Percentiles rank a stretch among this genome's conserved stretches.
These are phyloP conservation scores for Dallia pectoralis DNA, from an alignment of 2,797 vertebrate genomes.

Conservation along the genomic window DNA sequence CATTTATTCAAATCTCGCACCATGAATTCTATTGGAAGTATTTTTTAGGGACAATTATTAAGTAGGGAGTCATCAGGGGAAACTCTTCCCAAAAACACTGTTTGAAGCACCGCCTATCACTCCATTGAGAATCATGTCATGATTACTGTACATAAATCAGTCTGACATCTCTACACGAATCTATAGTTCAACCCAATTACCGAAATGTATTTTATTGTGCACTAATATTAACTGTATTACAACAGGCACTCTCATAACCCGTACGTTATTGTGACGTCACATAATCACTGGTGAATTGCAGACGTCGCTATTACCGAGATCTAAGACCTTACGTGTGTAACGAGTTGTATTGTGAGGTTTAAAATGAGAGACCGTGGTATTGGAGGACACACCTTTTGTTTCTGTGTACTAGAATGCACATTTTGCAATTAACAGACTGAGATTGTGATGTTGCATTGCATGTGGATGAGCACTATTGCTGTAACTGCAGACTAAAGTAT, in stretches of 20 bases:
- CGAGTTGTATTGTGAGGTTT: constrained; percentile 17
- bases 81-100: constrained; percentile 33
- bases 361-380: neutral
- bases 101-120: constrained; percentile 22
- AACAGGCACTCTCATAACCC: neutral
- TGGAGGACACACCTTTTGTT: neutral
- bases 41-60: neutral
- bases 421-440: constrained; percentile 26
- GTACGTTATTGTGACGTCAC: neutral
- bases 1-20: constrained; percentile 66
- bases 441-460: constrained; percentile 36
- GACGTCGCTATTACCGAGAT: constrained; percentile 36
- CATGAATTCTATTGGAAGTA: constrained; percentile 23
- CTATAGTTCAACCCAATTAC: neutral
- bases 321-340: constrained; percentile 38
- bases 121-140: constrained; percentile 25
- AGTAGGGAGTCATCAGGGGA: neutral
- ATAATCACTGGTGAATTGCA: constrained; percentile 48
- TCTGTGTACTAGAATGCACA: constrained; percentile 19
- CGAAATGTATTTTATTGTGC: neutral
- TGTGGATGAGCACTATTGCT: constrained; percentile 29
- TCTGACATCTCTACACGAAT: constrained; percentile 45
- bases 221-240: constrained; percentile 12
- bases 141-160: constrained; percentile 28
- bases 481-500: constrained; percentile 41